Conservation (phyloP, 1,140 invertebrate genomes). For the Gryllus bimaculatus region DNA sequence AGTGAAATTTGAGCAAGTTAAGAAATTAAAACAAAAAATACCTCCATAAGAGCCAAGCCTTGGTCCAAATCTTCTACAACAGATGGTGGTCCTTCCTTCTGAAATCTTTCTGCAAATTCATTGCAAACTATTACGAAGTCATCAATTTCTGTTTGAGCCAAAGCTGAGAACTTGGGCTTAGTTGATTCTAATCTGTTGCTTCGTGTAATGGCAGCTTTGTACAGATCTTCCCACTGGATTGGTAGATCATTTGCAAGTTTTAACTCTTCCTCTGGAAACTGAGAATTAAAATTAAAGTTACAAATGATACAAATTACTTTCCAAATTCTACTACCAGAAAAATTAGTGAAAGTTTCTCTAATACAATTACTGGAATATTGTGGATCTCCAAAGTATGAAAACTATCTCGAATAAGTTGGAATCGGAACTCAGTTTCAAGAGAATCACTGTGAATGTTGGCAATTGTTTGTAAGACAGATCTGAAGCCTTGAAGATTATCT, state of each 20-base stretch:
- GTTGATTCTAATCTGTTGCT: constrained; percentile 57
- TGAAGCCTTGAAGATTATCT: constrained; percentile 68
- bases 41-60: constrained; percentile 38
- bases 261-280: constrained; percentile 38
- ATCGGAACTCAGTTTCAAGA: constrained; percentile 63
- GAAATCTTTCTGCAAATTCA: constrained; percentile 62
- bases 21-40: background rate
- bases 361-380: constrained; percentile 27
- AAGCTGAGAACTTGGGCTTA: constrained; percentile 63
- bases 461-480: constrained; percentile 73
- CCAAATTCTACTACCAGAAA: background rate
- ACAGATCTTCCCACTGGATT: constrained; percentile 57
- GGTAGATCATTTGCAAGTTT: constrained; percentile 48
- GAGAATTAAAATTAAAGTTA: background rate
- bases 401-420: constrained; percentile 53
- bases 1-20: no score
- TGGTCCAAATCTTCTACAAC: constrained; percentile 64
- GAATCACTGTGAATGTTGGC: constrained; percentile 59
- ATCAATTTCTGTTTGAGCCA: constrained; percentile 60
- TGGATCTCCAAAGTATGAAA: constrained; percentile 47
- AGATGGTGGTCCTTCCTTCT: constrained; percentile 62
- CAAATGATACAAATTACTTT: background rate
- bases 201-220: constrained; percentile 54
- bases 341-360: background rate
- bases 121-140: constrained; percentile 55